Evolutionary conservation across 1,140 invertebrate species (phyloP).

Genomic region (Atta colombica): DNA sequence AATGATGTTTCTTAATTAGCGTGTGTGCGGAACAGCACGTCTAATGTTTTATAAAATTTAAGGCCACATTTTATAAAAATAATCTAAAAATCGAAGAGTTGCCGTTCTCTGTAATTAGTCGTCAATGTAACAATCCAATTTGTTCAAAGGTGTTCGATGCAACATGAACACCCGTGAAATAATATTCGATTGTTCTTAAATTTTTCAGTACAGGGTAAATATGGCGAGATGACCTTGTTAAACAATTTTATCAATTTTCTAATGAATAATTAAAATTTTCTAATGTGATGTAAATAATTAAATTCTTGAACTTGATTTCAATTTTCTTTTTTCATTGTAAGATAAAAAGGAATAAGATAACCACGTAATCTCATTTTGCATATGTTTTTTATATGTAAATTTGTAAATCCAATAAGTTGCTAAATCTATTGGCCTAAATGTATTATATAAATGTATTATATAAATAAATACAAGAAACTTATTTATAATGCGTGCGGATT

Average conservation of each 20-base stretch:
- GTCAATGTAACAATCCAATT: constrained; percentile 40
- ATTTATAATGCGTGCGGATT: background rate
- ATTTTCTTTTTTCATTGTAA: constrained; percentile 13
- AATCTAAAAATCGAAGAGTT: constrained; percentile 43
- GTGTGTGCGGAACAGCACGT: background rate
- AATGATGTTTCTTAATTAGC: constrained; percentile 50
- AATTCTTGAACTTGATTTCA: background rate
- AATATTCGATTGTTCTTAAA: constrained; percentile 27
- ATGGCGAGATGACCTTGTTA: constrained; percentile 37
- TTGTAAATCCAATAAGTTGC: constrained; percentile 13
- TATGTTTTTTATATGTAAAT: background rate
- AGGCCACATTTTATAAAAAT: constrained; percentile 51
- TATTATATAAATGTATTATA: background rate
- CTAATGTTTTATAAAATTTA: constrained; percentile 54
- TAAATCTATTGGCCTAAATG: constrained; percentile 18
- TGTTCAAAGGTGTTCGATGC: constrained; percentile 36
- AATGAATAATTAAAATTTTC: background rate
- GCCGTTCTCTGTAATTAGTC: constrained; percentile 20
- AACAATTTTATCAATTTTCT: background rate
- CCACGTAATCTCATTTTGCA: background rate
- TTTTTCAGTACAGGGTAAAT: constrained; percentile 38
- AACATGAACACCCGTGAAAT: constrained; percentile 4
- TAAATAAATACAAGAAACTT: background rate
- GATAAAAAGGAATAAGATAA: background rate
- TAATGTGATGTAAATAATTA: background rate